Percentiles rank a stretch among this genome's conserved stretches.
Conservation (phyloP, 2,888 invertebrate species). For the Onchidella celtica region DNA sequence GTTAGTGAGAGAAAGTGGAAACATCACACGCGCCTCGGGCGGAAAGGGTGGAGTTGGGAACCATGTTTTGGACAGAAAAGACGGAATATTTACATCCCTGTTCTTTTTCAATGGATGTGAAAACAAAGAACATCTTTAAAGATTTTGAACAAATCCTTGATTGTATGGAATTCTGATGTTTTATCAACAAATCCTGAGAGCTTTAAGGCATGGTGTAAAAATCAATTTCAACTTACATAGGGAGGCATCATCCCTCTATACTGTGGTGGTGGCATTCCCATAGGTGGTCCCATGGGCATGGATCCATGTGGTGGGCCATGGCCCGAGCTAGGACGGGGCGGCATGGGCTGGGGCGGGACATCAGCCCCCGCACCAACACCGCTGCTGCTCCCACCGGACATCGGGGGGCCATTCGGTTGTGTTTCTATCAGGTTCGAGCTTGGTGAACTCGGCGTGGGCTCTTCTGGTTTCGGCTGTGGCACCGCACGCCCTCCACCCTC, state of each 20-base stretch:
- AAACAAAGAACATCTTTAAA: too few species aligned
- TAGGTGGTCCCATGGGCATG: conserved; percentile 71
- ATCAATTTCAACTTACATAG: conserved; percentile 64
- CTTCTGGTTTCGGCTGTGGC: conserved; percentile 74
- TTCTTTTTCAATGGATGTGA: too few species aligned
- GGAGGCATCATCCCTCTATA: conserved; percentile 80
- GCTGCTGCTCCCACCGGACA: conserved; percentile 67
- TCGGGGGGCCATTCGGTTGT: conserved; percentile 77
- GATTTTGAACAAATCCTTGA: too few species aligned
- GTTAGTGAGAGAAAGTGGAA: too few species aligned
- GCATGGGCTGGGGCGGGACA: conserved; percentile 63
- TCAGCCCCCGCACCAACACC: conserved; percentile 48
- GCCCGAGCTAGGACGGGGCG: conserved; percentile 69
- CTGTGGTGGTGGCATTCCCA: conserved; percentile 75
- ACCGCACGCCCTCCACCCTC: conserved; percentile 86
- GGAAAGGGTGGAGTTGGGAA: too few species aligned
- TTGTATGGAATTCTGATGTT: too few species aligned
- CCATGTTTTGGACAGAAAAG: too few species aligned
- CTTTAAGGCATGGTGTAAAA: too few species aligned
- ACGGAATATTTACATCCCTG: too few species aligned
- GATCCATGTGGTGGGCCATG: conserved; percentile 63
- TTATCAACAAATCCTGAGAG: too few species aligned
- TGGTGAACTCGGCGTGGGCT: conserved; percentile 71
- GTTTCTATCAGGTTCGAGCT: conserved; percentile 72
- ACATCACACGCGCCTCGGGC: too few species aligned